Conservation (phyloP, 1,140 invertebrate species). For the Heliconius congener region DNA sequence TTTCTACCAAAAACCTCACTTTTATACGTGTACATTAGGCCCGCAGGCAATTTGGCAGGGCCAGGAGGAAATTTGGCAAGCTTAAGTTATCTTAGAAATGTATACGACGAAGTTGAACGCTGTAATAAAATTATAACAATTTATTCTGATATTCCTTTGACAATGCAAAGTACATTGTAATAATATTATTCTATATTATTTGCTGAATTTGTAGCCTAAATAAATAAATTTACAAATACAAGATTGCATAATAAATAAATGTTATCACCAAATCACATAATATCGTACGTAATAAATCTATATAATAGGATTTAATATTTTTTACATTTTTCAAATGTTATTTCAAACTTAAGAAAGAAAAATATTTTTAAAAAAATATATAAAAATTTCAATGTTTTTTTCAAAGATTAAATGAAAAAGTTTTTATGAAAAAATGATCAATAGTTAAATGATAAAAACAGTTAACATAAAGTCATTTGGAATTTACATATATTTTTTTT, state of each 20-base stretch:
- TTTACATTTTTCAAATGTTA: too few species aligned
- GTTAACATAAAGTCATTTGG: too few species aligned
- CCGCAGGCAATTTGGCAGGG: conserved; percentile 33
- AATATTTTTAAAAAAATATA: too few species aligned
- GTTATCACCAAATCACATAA: too few species aligned
- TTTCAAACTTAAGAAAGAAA: too few species aligned
- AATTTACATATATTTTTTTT: background rate
- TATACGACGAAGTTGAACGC: conserved; percentile 20
- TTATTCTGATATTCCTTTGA: conserved; percentile 20
- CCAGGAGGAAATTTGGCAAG: conserved; percentile 31
- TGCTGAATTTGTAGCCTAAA: background rate
- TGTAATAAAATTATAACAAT: conserved; percentile 24
- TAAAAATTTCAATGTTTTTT: too few species aligned
- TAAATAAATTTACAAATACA: background rate
- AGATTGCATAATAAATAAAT: too few species aligned
- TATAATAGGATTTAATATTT: too few species aligned
- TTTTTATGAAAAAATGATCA: too few species aligned
- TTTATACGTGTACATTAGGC: conserved; percentile 34
- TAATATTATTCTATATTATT: background rate
- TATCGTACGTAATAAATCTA: background rate
- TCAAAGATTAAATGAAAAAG: too few species aligned
- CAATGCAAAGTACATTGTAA: background rate
- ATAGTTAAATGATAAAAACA: background rate
- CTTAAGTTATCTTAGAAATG: conserved; percentile 23
- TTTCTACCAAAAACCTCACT: conserved; percentile 28